Evolutionary conservation across 2,113 vertebrate species (phyloP).

Genomic region (Campylomormyrus numenius): DNA sequence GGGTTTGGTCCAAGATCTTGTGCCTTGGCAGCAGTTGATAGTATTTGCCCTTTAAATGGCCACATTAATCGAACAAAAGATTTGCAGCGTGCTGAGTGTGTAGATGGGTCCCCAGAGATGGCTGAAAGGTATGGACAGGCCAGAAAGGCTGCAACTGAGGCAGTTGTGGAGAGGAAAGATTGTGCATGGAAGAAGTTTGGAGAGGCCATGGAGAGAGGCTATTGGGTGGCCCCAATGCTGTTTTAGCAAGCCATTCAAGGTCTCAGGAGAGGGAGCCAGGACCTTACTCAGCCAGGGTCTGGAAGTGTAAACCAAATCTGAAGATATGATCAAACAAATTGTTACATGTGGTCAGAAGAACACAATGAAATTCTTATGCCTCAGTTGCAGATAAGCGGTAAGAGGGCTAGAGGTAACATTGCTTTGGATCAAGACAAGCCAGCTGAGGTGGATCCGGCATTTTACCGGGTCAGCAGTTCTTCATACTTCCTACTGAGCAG

Average conservation of each 20-base stretch:
- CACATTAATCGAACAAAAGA: neutral
- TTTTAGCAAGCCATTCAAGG: neutral
- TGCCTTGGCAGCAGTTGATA: neutral
- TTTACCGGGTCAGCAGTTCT: neutral
- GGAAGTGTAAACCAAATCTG: neutral
- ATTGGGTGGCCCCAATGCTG: neutral
- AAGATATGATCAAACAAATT: neutral
- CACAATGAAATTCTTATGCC: neutral
- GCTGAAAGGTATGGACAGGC: neutral
- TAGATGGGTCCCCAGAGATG: neutral
- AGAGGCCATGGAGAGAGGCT: neutral
- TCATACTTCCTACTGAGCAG: neutral
- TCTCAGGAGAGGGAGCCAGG: neutral
- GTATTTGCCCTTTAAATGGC: neutral
- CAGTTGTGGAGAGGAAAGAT: neutral
- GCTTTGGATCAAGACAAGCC: neutral
- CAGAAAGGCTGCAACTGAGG: neutral
- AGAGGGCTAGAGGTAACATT: neutral
- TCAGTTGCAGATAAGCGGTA: neutral
- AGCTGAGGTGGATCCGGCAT: neutral
- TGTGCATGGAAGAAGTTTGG: neutral
- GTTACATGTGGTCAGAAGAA: neutral
- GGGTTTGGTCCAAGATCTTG: neutral
- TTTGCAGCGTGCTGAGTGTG: neutral
- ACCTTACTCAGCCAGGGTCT: neutral